These are phyloP conservation scores for Limanda limanda DNA, from an alignment of 2,113 vertebrate species.

Conservation along the genomic window DNA sequence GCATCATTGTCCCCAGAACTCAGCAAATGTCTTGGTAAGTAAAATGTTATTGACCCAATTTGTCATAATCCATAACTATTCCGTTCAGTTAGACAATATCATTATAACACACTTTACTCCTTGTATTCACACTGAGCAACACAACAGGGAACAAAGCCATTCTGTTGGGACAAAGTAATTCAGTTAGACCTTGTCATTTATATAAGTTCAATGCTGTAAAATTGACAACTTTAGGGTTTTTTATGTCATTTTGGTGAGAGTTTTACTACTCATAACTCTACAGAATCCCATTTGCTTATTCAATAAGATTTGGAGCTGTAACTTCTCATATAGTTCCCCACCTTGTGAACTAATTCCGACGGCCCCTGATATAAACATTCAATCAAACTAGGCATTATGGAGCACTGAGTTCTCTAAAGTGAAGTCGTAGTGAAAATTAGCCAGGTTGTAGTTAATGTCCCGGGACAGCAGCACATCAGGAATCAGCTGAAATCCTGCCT, in stretches of 20 bases:
- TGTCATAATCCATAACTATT: not conserved
- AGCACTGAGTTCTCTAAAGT: slow-evolving; percentile 96
- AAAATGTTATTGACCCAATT: not conserved
- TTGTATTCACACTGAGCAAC: not conserved
- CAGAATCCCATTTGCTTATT: not conserved
- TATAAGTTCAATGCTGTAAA: not conserved
- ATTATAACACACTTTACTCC: not conserved
- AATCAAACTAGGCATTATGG: slow-evolving; percentile 78
- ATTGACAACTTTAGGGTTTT: not conserved
- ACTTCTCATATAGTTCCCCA: not conserved
- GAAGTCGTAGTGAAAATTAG: slow-evolving; percentile 94
- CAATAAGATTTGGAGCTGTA: not conserved
- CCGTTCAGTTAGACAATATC: not conserved
- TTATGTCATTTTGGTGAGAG: not conserved
- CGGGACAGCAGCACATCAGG: slow-evolving; percentile 85
- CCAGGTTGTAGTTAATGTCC: slow-evolving; percentile 86
- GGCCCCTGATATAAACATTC: not conserved
- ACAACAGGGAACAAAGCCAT: not conserved
- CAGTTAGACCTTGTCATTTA: not conserved
- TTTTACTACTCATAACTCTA: not conserved
- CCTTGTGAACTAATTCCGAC: slow-evolving; percentile 6
- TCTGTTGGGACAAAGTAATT: not conserved
- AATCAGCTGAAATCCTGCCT: slow-evolving; percentile 79
- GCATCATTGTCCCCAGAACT: too few species aligned
- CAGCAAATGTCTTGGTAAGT: not conserved